Conservation (phyloP, 2,113 vertebrate genomes). For the Hylia prasina region DNA sequence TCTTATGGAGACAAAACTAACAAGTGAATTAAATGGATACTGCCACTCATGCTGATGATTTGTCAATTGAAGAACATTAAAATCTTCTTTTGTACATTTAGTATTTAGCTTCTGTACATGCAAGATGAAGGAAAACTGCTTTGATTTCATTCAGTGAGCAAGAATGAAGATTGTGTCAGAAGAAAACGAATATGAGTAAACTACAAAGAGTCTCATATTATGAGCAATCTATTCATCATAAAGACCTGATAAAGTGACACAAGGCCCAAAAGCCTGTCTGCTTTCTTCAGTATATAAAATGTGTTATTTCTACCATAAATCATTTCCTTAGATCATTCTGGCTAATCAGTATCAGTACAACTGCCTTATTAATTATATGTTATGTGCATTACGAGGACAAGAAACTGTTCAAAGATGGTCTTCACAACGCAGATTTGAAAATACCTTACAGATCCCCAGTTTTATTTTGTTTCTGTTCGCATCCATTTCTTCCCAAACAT, state of each 20-base stretch:
- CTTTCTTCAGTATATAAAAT: not conserved
- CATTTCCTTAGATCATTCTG: not conserved
- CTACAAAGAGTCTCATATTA: not conserved
- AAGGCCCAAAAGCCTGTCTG: not conserved
- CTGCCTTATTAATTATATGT: not conserved
- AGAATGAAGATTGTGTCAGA: not conserved
- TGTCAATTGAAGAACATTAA: not conserved
- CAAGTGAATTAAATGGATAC: not conserved
- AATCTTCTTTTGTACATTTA: not conserved
- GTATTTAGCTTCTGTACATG: not conserved
- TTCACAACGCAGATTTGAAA: not conserved
- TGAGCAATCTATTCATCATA: not conserved
- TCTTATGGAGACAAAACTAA: not conserved
- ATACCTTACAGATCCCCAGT: slow-evolving; percentile 84
- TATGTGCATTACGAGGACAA: not conserved
- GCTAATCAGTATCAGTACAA: not conserved
- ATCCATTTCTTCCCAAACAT: slow-evolving; percentile 97
- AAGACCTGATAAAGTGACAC: not conserved
- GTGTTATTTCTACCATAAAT: not conserved
- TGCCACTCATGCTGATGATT: not conserved
- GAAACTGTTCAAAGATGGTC: not conserved
- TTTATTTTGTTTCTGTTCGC: slow-evolving; percentile 90
- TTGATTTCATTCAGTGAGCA: not conserved
- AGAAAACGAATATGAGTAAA: not conserved
- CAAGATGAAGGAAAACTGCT: not conserved